A percentile compares a stretch with the other conserved stretches of the same genome.
These are phyloP conservation scores for Leguminivora glycinivorella DNA, from an alignment of 1,140 invertebrate species.

Conservation along the genomic window DNA sequence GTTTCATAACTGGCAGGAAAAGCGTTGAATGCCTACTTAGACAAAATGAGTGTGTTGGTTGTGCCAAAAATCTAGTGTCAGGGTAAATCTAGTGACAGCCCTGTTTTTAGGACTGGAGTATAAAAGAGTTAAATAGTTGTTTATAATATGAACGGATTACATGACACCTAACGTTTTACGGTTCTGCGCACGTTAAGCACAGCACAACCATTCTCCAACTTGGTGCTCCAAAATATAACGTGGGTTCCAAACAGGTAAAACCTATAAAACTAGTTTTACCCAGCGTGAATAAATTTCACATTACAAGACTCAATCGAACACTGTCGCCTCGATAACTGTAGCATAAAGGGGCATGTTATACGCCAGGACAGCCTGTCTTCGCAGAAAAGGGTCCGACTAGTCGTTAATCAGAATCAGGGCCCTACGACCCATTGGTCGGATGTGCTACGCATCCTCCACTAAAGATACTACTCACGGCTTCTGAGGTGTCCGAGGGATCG, in stretches of 20 bases:
- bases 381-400: conserved; percentile 9
- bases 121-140: conserved; percentile 2
- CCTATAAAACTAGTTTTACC: too few species aligned
- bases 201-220: too few species aligned
- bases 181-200: too few species aligned
- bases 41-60: background rate
- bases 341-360: conserved; percentile 8
- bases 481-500: background rate
- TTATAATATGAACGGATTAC: background rate
- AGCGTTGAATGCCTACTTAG: background rate
- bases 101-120: background rate
- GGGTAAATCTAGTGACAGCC: background rate
- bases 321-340: background rate
- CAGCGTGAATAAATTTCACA: background rate
- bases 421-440: background rate
- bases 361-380: conserved; percentile 5
- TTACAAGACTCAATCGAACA: background rate
- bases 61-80: background rate
- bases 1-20: background rate
- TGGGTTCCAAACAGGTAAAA: too few species aligned
- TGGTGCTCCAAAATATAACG: too few species aligned
- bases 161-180: background rate
- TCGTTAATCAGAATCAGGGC: conserved; percentile 10
- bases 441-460: background rate
- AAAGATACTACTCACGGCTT: background rate